Base-by-base conservation (phyloP, 2,888 invertebrate genomes). In the Anoncus sp. region DNA sequence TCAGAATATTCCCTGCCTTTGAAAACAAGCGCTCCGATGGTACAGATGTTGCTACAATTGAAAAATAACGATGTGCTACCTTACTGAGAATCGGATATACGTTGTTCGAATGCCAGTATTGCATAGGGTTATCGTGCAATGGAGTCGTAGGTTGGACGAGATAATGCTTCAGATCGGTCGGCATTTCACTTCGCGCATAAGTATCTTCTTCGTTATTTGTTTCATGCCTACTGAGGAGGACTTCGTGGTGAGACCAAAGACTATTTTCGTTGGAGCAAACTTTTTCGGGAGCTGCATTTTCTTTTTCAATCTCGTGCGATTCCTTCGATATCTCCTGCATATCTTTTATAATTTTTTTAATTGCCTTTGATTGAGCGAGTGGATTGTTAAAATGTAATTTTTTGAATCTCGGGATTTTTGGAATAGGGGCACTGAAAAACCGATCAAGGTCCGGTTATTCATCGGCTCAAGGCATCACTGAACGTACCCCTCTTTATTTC, bases 401-500 rank as follows among this genome's bases (percentile, higher is more conserved):
- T 31, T 31, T 3, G 3, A 31, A 7, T 31, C 31, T 31, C 31
- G 7, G 31, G 7, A 38, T 38, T 38, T 10, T 38, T 4, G 2
- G 12, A 2, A 6, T 12, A 10, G 38, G 38, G 10, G 10, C 10
- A 6, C 10, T 38, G 5, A 2, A 38, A 38, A 10, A 6, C 38
- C 38, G 38, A 10, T 12, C 5, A 38, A 38, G 9, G 10, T 38
- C 10, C 6, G 10, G 38, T 12, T 38, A 38, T 12, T 51, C 24
- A 20, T 9, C 12, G 22, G 1, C 2, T 10, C 6, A 10, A 9
- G 6, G 2, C 2, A 55, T 27, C 10, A 66, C 9, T 31, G 55
- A 49, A 78, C 77, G 40, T 60, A 78, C 20, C 98, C 98, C 91
- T 98, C 98, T 91, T 98, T 98, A 91, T 98, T 98, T 67, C 98